These are phyloP conservation scores for Bombyx mandarina DNA, from an alignment of 1,140 invertebrate species.

Conservation along the genomic window DNA sequence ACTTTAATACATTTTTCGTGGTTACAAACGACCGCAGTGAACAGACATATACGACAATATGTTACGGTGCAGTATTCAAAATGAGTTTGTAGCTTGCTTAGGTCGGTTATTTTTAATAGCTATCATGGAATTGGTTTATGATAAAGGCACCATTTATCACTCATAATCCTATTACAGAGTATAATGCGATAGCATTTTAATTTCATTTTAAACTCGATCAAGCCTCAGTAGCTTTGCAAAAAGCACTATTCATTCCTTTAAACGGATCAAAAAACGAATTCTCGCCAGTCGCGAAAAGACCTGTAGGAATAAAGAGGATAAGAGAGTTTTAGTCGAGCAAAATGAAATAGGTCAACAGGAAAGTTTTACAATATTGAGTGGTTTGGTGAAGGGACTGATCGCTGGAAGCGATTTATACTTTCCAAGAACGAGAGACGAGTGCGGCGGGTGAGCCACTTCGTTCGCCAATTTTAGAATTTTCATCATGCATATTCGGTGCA, in stretches of 20 bases:
- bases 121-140: too few relatives aligned
- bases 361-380: conserved; percentile 14
- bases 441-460: conserved; percentile 19
- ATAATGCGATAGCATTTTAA: too few relatives aligned
- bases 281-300: neutral
- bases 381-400: conserved; percentile 10
- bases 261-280: conserved; percentile 3
- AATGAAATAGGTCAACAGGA: conserved; percentile 1
- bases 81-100: too few relatives aligned
- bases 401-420: conserved; percentile 26
- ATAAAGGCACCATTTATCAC: too few relatives aligned
- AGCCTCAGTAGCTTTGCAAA: conserved; percentile 9
- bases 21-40: too few relatives aligned
- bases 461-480: conserved; percentile 18
- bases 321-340: neutral
- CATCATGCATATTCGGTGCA: too few relatives aligned
- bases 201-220: too few relatives aligned
- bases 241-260: conserved; percentile 12
- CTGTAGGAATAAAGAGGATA: neutral
- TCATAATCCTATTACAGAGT: too few relatives aligned
- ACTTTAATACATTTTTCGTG: too few relatives aligned
- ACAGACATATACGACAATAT: too few relatives aligned
- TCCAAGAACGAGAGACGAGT: conserved; percentile 15
- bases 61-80: too few relatives aligned
- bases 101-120: too few relatives aligned